Evolutionary conservation across 2,113 vertebrate genomes (phyloP), one percentile per base, ranked within the genome.

Genomic region (Stigmatopora argus): DNA sequence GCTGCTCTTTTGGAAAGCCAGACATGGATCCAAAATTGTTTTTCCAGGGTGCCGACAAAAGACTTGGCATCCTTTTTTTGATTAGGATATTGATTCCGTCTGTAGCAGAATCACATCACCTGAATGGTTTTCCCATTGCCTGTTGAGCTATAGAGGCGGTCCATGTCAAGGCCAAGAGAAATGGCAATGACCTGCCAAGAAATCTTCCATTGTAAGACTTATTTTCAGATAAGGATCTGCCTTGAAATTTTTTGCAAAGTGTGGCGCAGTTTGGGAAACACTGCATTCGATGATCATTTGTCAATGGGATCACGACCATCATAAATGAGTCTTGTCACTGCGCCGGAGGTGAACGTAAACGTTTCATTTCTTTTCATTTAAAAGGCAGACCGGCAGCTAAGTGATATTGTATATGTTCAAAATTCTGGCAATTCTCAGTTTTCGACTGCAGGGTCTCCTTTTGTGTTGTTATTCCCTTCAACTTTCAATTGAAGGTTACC

Each of bases 61-160:
- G 55, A 71, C 69, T 83, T 74, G 80, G 65, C 85, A 80, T 82
- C 9, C 38, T 69, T 78, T 84, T 86, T 84, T 78, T 85, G 81
- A 84, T 85, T 79, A 82, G 52, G 55, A 58, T 82, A 87, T 86
- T 47, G 41, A 62, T 62, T 14, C 23, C 7, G 53, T 69, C 67
- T 63, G 10, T 62, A 64, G 67, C 68, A 67, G 56, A 78, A 84
- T 62, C 67, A 41, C 67, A 17, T 34, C 31, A 31, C 13, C 26
- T 55, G 23, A 55, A 55, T 23, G 4, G 53, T 31, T 31, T 31
- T 19, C 21, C 52, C 11, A 7, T 14, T 11, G 53, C 53, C 21
- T 14, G 14, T 26, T 53, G 19, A 53, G 51, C 9, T 53, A 11
- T 12, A 23, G 51, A 23, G 8, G 6, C 11, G 5, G 51, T 11